phyloP scores from a whole-genome alignment of 2,113 vertebrate genomes.

The Plotosus lineatus region DNA sequence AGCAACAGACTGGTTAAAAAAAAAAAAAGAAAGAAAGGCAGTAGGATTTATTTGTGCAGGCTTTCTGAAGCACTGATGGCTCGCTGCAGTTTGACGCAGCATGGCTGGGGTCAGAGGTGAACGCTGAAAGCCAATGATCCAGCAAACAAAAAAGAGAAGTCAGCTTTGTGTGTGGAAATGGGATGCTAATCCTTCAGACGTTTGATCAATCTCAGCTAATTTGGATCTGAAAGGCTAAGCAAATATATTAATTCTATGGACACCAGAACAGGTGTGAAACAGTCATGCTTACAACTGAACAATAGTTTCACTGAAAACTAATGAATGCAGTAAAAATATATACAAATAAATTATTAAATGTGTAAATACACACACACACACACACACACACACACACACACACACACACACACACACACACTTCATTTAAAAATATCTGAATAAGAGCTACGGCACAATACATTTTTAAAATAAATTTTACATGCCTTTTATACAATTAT shows the following conservation, averaged over 20 bases:
- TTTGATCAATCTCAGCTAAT: constrained; percentile 67
- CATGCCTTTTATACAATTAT: background rate
- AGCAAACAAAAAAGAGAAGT: constrained; percentile 59
- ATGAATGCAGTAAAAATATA: background rate
- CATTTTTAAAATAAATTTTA: no score
- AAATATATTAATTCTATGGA: constrained; percentile 33
- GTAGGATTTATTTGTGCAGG: constrained; percentile 49
- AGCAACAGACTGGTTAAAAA: constrained; percentile 24
- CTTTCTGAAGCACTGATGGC: constrained; percentile 50
- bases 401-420: no score
- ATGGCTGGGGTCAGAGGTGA: constrained; percentile 60
- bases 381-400: no score
- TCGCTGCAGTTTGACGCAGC: constrained; percentile 56
- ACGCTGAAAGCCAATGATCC: constrained; percentile 56
- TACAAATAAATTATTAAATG: background rate
- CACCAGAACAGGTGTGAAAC: constrained; percentile 31
- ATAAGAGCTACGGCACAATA: no score
- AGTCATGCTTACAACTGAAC: background rate
- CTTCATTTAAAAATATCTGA: no score
- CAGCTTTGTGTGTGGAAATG: constrained; percentile 61
- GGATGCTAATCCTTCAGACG: constrained; percentile 66
- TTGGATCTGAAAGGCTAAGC: constrained; percentile 58
- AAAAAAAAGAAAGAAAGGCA: constrained; percentile 14
- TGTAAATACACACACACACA: background rate
- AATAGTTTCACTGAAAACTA: background rate